Evolutionary conservation across 2,113 vertebrate genomes (phyloP).

Genomic region (Lichenostomus cassidix): DNA sequence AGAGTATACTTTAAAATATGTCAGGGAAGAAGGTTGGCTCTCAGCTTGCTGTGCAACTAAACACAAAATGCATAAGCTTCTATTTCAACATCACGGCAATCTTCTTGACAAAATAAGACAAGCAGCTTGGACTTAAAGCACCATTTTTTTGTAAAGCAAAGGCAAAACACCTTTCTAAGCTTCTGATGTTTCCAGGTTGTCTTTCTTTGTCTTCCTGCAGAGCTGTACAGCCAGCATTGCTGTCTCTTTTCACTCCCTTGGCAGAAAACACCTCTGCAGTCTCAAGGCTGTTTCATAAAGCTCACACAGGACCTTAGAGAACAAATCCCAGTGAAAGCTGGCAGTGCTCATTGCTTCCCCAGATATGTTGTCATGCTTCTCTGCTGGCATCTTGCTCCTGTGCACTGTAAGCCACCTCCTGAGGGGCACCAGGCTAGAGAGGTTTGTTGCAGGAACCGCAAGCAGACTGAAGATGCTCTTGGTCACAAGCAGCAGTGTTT

Average conservation of each 20-base stretch:
- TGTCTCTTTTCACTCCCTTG: not conserved
- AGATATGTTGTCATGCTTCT: rapidly evolving
- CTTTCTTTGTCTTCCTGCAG: not conserved
- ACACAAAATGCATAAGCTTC: not conserved
- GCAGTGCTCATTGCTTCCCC: not conserved
- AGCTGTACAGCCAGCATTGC: not conserved
- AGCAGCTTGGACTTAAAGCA: not conserved
- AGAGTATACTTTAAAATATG: not conserved
- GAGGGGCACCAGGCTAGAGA: not conserved
- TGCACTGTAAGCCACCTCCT: not conserved
- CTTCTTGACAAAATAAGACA: not conserved
- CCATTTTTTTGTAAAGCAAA: not conserved
- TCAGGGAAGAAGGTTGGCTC: not conserved
- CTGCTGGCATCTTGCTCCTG: not conserved
- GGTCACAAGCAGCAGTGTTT: not conserved
- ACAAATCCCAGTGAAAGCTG: not conserved
- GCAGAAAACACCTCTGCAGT: not conserved
- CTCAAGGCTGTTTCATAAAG: not conserved
- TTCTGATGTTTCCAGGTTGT: not conserved
- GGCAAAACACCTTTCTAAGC: not conserved
- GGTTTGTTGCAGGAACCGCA: not conserved
- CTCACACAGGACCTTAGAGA: not conserved
- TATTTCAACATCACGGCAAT: not conserved
- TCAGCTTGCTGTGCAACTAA: not conserved
- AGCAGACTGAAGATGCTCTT: not conserved